Conservation (phyloP, 2,888 invertebrate species). For the Enchytraeus crypticus region DNA sequence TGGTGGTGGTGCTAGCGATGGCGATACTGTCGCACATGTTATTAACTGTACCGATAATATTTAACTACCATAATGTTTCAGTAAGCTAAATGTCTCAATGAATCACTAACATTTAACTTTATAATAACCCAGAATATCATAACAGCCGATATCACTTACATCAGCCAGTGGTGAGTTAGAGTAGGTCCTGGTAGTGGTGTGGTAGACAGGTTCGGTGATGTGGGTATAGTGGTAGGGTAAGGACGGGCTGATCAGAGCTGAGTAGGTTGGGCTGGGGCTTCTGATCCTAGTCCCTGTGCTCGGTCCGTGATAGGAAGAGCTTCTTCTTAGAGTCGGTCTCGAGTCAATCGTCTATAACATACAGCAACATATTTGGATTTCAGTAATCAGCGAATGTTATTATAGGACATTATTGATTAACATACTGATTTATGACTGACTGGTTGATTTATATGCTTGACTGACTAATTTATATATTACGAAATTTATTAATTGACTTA, state of each 20-base stretch:
- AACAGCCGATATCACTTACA: neutral
- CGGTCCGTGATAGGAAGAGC: slow-evolving; percentile 9
- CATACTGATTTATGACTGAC: neutral
- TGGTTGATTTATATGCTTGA: neutral
- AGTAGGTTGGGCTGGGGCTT: neutral
- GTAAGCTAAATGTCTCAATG: neutral
- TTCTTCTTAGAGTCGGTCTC: neutral
- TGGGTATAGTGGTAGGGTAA: neutral
- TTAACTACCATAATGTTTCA: too few relatives aligned
- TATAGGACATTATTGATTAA: neutral
- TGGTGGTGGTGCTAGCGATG: neutral
- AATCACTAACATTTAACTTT: neutral
- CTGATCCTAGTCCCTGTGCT: neutral
- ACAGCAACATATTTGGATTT: neutral
- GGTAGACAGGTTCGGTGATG: neutral
- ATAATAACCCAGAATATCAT: neutral
- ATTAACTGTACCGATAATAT: too few relatives aligned
- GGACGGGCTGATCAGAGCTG: neutral
- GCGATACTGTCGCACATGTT: neutral
- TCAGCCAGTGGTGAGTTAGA: too few relatives aligned
- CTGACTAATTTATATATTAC: neutral
- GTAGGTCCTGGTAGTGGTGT: too few relatives aligned
- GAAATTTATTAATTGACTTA: neutral
- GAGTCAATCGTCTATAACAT: too few relatives aligned
- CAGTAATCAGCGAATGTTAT: neutral